phyloP scores from a whole-genome alignment of 2,888 invertebrate species.

The Bellardia bayeri region DNA sequence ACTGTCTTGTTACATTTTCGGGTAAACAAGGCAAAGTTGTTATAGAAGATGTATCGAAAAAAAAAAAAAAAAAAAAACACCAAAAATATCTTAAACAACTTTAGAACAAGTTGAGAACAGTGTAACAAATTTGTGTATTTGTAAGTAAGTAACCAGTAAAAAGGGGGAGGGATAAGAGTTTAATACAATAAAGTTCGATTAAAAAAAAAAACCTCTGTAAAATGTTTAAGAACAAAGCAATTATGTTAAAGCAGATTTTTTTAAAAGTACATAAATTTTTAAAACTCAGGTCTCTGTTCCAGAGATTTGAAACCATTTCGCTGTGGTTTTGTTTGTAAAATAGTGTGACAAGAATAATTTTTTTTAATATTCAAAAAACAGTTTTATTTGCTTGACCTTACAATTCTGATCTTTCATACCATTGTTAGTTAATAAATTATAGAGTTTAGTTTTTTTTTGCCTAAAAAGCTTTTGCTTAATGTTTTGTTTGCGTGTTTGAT shows the following conservation, averaged over 20 bases:
- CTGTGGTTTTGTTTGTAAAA: neutral
- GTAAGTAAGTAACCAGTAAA: neutral
- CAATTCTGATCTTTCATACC: conserved; percentile 13
- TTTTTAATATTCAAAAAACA: neutral
- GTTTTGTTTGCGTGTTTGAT: conserved; percentile 29
- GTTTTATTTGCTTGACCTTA: conserved; percentile 7
- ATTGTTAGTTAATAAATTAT: conserved; percentile 12
- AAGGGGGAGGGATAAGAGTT: neutral
- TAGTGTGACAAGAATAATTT: neutral
- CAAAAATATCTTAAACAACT: conserved; percentile 39
- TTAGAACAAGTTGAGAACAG: conserved; percentile 33
- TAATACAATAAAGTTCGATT: neutral
- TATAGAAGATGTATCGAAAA: too few species aligned
- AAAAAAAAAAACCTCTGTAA: too few species aligned
- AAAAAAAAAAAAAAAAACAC: conserved; percentile 3
- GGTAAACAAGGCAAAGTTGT: conserved; percentile 38
- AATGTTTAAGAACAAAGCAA: too few species aligned
- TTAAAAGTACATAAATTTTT: too few species aligned
- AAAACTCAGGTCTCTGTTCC: too few species aligned
- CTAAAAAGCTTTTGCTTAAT: conserved; percentile 13
- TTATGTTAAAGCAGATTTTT: too few species aligned
- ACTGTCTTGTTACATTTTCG: neutral
- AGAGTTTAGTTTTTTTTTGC: neutral
- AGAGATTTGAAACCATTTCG: too few species aligned
- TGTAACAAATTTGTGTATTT: conserved; percentile 23